Base-by-base conservation (phyloP, 2,113 vertebrate species). In the Engystomops pustulosus region DNA sequence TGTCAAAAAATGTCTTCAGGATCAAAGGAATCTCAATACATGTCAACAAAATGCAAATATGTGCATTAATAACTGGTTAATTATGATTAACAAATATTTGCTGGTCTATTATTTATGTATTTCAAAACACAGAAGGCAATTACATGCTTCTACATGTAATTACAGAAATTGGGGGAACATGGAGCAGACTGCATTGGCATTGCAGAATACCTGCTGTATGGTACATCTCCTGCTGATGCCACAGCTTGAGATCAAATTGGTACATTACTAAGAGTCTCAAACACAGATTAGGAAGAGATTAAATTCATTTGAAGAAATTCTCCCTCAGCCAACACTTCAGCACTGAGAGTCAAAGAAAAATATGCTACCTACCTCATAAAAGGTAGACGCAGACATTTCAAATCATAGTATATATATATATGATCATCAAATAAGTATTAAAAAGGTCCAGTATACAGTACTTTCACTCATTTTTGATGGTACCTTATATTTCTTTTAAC, bases 211-310 rank as follows among this genome's bases (percentile, higher is more conserved):
- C 82, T 68, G 45, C 71, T 53, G 27, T 44, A 69, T 84, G 60
- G 60, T 34, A 51, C 62, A 53, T 53, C 25, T 32, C 72, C 82
- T 78, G 82, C 82, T 77, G 72, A 53, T 55, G 18, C 82, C 82
- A 78, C 82, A 84, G 82, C 82, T 67, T 84, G 60, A 60, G 11
- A 62, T 72, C 25, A 60, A 75, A 74, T 83, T 83, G 69, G 51
- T 23, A 83, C 80, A 83, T 51, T 83, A 34, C 32, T 23, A 77
- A 68, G 25, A 67, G 53, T 67, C 72, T 51, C 20, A 27, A 8
- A 49, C 14, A 38, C 20, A 75, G 71, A 84, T 77, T 83, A 76
- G 30, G 25, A 51, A 49, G 38, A 75, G 70, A 83, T 83, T 76
- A 69, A 69, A 55, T 55, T n/a, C 27, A 15, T 47, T 71, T 80